phyloP scores from a whole-genome alignment of 2,113 vertebrate species.

The Globicephala melas region DNA sequence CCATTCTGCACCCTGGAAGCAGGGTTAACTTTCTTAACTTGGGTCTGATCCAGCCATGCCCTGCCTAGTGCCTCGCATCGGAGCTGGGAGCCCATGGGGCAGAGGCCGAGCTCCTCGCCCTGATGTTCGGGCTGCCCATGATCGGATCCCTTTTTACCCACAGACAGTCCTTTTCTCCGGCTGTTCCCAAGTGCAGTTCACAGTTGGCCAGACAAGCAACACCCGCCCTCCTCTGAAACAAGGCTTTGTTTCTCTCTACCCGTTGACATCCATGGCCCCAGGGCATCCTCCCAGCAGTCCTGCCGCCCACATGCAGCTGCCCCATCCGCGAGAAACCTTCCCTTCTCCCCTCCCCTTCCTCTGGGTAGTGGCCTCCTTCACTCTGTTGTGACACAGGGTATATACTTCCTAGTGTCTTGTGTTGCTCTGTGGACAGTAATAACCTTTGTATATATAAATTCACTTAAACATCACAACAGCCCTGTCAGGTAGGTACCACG shows the following conservation, averaged over 20 bases:
- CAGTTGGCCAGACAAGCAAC: background rate
- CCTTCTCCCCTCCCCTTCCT: background rate
- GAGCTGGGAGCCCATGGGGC: background rate
- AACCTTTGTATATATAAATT: background rate
- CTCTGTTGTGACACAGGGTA: background rate
- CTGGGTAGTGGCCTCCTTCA: fast-evolving
- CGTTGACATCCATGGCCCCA: fast-evolving
- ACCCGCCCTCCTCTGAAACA: no score
- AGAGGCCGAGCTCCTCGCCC: background rate
- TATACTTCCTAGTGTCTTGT: background rate
- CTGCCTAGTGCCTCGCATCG: no score
- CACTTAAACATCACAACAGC: background rate
- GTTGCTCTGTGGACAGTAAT: background rate
- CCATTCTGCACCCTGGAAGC: background rate
- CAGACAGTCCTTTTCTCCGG: background rate
- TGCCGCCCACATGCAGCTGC: background rate
- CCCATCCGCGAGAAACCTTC: background rate
- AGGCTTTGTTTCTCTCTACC: background rate
- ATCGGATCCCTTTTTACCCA: background rate
- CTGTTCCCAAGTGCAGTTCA: background rate
- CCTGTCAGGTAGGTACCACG: background rate
- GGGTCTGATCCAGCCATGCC: background rate
- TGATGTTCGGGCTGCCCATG: fast-evolving
- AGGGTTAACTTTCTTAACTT: no score
- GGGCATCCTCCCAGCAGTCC: no score